Conservation (phyloP, 2,888 invertebrate species). For the Chaetogeoica ovagalla region DNA sequence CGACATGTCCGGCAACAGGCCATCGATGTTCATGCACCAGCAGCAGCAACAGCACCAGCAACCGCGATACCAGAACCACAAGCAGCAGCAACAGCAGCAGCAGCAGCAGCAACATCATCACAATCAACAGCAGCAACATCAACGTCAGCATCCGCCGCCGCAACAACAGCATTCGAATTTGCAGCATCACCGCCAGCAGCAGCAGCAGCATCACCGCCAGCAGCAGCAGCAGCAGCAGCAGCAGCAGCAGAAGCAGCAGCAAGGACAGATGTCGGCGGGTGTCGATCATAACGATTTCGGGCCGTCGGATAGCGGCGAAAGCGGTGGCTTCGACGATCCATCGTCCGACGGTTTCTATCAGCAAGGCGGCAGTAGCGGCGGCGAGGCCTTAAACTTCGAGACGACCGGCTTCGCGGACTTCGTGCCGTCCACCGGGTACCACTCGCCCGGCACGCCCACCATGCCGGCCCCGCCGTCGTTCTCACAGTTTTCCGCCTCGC, state of each 20-base stretch:
- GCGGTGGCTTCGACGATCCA: slow-evolving; percentile 16
- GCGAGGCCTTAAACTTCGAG: slow-evolving; percentile 26
- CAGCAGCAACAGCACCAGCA: slow-evolving; percentile 25
- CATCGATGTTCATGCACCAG: slow-evolving; percentile 14
- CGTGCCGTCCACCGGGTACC: slow-evolving; percentile 17
- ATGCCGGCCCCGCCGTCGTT: slow-evolving; percentile 21
- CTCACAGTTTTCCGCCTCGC: background rate
- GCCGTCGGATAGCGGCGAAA: slow-evolving; percentile 19
- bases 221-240: background rate
- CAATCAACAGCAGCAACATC: background rate
- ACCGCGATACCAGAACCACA: background rate
- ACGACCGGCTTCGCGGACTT: slow-evolving; percentile 24
- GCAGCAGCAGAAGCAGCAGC: background rate
- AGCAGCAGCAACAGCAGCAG: slow-evolving; percentile 1
- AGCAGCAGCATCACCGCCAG: slow-evolving; percentile 8
- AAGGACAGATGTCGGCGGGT: background rate
- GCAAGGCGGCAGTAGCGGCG: slow-evolving; percentile 19
- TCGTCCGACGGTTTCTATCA: slow-evolving; percentile 21
- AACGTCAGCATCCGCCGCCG: background rate
- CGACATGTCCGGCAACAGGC: background rate
- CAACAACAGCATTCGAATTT: too few relatives aligned
- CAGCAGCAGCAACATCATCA: background rate
- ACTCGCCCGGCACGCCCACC: slow-evolving; percentile 3
- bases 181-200: too few relatives aligned
- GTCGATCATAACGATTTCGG: slow-evolving; percentile 27